Evolutionary conservation across 2,113 vertebrate species (phyloP).

Genomic region (Erythrocebus patas): DNA sequence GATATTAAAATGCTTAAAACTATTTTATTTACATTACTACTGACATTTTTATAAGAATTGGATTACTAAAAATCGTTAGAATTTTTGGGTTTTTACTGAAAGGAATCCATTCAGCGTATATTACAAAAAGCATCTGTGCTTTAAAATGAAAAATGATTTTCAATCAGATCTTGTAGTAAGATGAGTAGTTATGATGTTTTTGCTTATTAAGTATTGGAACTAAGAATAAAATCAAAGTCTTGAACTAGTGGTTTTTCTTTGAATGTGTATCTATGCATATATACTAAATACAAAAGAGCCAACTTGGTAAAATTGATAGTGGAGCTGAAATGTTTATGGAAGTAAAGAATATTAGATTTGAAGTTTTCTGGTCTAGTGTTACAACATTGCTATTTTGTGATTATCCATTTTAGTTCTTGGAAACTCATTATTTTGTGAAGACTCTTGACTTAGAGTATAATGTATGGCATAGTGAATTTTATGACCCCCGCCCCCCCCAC

Average conservation of each 20-base stretch:
- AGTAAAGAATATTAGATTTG: neutral
- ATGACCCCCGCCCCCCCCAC: neutral
- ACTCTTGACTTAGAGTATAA: neutral
- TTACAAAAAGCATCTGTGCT: neutral
- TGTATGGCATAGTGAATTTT: neutral
- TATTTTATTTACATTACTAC: neutral
- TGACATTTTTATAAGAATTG: conserved; percentile 42
- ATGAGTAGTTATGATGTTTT: neutral
- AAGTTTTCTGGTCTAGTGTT: neutral
- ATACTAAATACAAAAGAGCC: neutral
- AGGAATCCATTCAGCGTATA: neutral
- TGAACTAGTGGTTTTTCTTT: neutral
- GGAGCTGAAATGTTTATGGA: neutral
- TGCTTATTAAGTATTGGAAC: neutral
- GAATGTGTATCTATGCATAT: neutral
- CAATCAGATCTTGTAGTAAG: neutral
- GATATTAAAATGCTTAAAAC: neutral
- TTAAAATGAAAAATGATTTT: conserved; percentile 1
- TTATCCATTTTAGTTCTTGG: neutral
- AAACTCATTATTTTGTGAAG: neutral
- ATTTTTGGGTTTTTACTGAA: neutral
- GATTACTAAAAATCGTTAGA: conserved; percentile 39
- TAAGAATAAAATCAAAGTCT: neutral
- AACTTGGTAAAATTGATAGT: neutral
- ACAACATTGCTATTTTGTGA: neutral